phyloP scores from a whole-genome alignment of 2,888 invertebrate genomes.

The Chesias legatella region DNA sequence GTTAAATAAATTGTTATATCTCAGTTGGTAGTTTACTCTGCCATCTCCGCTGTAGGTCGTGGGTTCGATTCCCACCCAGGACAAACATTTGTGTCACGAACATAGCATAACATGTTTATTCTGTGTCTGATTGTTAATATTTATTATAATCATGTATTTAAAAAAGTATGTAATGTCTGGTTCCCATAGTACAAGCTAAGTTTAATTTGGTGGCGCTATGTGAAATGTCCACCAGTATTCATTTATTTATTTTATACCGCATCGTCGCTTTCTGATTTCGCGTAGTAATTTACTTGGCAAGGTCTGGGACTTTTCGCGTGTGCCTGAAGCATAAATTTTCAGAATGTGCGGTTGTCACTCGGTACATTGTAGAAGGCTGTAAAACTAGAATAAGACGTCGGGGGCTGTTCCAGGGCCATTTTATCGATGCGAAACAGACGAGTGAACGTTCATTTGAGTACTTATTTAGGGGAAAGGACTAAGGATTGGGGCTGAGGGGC shows the following conservation, averaged over 20 bases:
- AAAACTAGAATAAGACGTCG: slow-evolving; percentile 53
- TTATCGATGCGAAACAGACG: slow-evolving; percentile 42
- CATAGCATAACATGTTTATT: too few species aligned
- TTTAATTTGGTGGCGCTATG: too few species aligned
- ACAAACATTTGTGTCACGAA: too few species aligned
- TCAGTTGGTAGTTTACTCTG: too few species aligned
- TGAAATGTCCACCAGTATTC: too few species aligned
- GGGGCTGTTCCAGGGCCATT: slow-evolving; percentile 28
- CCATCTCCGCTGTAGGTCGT: too few species aligned
- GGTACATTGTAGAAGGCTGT: slow-evolving; percentile 49
- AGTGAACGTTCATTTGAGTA: slow-evolving; percentile 35
- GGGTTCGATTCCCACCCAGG: too few species aligned
- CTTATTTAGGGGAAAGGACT: slow-evolving; percentile 11
- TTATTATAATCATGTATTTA: too few species aligned
- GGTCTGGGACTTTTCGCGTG: slow-evolving; percentile 27
- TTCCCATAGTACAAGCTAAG: too few species aligned
- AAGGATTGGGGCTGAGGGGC: background rate
- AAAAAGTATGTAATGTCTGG: too few species aligned
- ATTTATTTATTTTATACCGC: slow-evolving; percentile 20
- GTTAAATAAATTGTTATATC: too few species aligned
- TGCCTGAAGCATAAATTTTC: slow-evolving; percentile 52
- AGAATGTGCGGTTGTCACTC: slow-evolving; percentile 43
- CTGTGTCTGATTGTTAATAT: too few species aligned
- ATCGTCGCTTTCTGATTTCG: slow-evolving; percentile 27
- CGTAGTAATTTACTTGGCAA: slow-evolving; percentile 33